Conservation (phyloP, 2,113 vertebrate genomes). For the Erythrocercus mccallii region DNA sequence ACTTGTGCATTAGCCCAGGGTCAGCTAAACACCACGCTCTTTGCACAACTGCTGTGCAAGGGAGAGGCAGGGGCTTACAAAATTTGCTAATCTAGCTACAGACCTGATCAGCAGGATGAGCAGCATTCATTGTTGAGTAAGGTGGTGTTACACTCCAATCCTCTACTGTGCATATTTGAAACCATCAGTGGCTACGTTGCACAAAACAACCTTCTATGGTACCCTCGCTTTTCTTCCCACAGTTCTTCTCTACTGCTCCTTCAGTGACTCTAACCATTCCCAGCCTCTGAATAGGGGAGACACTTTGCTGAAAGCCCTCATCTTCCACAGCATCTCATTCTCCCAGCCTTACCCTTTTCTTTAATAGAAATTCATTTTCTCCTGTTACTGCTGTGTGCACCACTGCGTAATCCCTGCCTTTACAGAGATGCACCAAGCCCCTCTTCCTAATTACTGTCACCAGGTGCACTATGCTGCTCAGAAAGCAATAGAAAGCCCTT, state of each 20-base stretch:
- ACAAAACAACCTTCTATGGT: neutral
- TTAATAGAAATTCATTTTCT: neutral
- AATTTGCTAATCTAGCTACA: neutral
- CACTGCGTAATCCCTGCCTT: neutral
- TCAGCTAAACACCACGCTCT: accelerated
- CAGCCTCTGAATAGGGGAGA: neutral
- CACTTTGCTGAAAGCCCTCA: neutral
- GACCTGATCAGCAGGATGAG: neutral
- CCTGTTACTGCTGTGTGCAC: neutral
- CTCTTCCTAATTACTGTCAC: neutral
- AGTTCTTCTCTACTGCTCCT: neutral
- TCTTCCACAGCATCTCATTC: neutral
- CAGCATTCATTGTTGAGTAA: neutral
- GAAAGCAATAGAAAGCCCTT: neutral
- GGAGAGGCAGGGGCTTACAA: neutral
- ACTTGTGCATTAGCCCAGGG: neutral
- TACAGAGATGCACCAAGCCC: neutral
- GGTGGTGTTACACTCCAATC: neutral
- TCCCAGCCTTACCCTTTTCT: neutral
- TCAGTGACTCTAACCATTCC: neutral
- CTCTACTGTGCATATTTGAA: neutral
- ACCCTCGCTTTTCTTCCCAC: neutral
- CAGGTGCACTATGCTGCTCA: neutral
- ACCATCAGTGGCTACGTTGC: neutral
- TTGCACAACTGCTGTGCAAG: accelerated